Conservation (phyloP, 1,140 invertebrate genomes). For the Lepeophtheirus salmonis region DNA sequence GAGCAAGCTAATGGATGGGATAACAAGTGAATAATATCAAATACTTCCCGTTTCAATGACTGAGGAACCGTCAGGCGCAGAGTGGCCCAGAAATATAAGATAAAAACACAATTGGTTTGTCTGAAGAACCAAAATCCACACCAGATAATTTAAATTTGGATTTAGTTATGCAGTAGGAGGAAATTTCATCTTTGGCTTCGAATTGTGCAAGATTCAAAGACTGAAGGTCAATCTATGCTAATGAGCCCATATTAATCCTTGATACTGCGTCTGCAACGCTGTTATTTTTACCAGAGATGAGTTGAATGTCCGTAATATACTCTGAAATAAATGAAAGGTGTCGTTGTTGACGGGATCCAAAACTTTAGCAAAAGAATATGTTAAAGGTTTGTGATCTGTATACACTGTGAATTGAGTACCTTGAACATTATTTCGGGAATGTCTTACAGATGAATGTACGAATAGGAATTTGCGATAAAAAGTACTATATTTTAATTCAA, state of each 20-base stretch:
- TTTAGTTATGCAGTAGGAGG: no score
- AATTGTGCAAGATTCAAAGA: no score
- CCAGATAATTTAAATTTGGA: no score
- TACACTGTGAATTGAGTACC: neutral
- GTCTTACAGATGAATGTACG: neutral
- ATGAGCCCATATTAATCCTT: neutral
- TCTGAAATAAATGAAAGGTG: neutral
- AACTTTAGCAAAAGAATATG: neutral
- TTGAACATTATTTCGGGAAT: neutral
- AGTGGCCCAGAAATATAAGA: no score
- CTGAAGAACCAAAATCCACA: no score
- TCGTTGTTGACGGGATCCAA: neutral
- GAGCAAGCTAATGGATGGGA: neutral
- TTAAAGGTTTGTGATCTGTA: neutral
- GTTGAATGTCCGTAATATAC: neutral
- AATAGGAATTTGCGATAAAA: neutral
- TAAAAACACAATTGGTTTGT: no score
- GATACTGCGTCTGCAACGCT: neutral
- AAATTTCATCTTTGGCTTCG: no score
- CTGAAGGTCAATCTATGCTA: neutral
- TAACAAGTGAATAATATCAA: no score
- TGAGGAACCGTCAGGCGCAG: no score
- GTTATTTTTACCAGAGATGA: neutral
- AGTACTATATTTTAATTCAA: neutral
- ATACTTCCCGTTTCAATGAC: no score